A percentile compares a stretch with the other conserved stretches of the same genome.
These are phyloP conservation scores for Isichthys henryi DNA, from an alignment of 2,113 vertebrate species.

Conservation along the genomic window DNA sequence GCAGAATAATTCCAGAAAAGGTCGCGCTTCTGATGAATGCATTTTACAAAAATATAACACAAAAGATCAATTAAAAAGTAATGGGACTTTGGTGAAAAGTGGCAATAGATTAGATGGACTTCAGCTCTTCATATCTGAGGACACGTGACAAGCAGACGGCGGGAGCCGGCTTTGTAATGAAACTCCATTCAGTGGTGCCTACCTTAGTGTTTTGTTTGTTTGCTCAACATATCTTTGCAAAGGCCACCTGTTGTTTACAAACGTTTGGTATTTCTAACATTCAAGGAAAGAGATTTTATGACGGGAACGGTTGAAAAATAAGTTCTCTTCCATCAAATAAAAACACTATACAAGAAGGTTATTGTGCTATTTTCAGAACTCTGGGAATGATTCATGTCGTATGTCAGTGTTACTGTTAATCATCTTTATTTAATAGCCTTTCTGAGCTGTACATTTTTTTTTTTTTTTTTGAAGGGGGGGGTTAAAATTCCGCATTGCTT, in stretches of 20 bases:
- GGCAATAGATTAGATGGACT: conserved; percentile 75
- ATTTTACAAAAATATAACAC: conserved; percentile 57
- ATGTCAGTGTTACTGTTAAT: conserved; percentile 56
- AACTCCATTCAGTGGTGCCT: conserved; percentile 86
- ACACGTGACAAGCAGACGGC: conserved; percentile 54
- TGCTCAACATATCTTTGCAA: conserved; percentile 45
- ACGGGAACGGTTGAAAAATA: conserved; percentile 30
- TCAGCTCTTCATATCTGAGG: conserved; percentile 45
- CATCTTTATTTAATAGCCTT: conserved; percentile 57
- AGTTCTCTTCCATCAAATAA: conserved; percentile 68
- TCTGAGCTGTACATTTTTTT: conserved; percentile 49
- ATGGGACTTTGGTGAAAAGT: conserved; percentile 71
- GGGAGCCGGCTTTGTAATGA: conserved; percentile 74
- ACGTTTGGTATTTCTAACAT: conserved; percentile 62
- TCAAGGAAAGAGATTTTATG: conserved; percentile 58
- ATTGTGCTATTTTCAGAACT: conserved; percentile 84
- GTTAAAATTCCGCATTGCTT: conserved; percentile 64
- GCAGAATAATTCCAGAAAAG: conserved; percentile 83
- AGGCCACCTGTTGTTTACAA: conserved; percentile 66
- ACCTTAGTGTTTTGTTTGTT: conserved; percentile 64
- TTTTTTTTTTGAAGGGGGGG: conserved; percentile 42
- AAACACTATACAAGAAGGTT: conserved; percentile 81
- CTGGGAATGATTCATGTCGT: conserved; percentile 91
- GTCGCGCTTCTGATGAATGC: conserved; percentile 81
- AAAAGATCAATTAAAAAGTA: conserved; percentile 43